phyloP scores from a whole-genome alignment of 2,797 vertebrate genomes.

The Champsocephalus esox region DNA sequence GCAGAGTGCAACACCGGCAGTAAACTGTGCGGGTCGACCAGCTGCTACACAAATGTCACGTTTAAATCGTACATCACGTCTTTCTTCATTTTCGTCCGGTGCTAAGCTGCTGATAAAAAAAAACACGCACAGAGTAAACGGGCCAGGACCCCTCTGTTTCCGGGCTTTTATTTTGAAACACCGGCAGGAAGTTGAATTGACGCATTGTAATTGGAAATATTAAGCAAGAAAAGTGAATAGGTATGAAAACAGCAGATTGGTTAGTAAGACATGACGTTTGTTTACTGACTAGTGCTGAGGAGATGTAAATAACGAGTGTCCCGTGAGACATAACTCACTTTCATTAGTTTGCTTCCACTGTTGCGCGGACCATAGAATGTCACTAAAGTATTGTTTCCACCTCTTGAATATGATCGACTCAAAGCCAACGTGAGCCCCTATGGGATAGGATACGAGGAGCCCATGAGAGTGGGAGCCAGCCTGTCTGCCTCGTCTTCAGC shows the following conservation, averaged over 20 bases:
- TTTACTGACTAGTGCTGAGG: background rate
- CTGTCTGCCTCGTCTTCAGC: conserved; percentile 30
- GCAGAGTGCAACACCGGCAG: background rate
- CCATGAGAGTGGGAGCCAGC: conserved; percentile 12
- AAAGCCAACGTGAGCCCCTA: background rate
- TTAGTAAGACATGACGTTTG: background rate
- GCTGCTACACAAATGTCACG: too few species aligned
- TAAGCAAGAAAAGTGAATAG: background rate
- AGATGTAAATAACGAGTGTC: background rate
- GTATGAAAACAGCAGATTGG: background rate
- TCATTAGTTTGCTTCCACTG: background rate
- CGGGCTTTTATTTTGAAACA: background rate
- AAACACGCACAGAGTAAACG: background rate
- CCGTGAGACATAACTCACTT: too few species aligned
- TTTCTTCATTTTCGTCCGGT: background rate
- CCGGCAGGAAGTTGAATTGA: background rate
- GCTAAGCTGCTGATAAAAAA: background rate
- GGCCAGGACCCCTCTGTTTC: too few species aligned
- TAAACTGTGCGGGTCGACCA: background rate
- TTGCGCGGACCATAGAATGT: background rate
- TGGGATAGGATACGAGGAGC: background rate
- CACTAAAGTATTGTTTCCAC: conserved; percentile 26
- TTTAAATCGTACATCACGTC: too few species aligned
- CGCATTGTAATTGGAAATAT: background rate
- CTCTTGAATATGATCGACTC: conserved; percentile 29